Evolutionary conservation across 2,797 vertebrate species (phyloP).

Genomic region (Florisuga fusca): DNA sequence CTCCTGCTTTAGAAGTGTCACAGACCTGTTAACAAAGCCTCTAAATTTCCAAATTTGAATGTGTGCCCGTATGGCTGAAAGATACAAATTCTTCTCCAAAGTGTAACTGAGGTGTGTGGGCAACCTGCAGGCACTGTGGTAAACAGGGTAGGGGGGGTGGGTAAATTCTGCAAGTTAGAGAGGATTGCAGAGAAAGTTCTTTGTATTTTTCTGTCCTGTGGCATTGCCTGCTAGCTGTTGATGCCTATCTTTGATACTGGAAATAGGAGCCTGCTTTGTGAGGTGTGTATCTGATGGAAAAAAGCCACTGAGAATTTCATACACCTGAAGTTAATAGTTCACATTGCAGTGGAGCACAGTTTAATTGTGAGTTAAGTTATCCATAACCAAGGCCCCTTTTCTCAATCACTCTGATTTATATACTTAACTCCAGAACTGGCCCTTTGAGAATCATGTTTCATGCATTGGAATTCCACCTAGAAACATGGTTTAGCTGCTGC

Average conservation of each 20-base stretch:
- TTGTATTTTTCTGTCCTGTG: not conserved
- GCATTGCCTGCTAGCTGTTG: not conserved
- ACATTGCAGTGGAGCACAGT: not conserved
- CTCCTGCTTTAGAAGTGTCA: not conserved
- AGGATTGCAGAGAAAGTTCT: not conserved
- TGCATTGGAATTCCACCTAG: fast-evolving
- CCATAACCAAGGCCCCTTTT: not conserved
- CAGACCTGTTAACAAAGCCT: not conserved
- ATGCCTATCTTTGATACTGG: not conserved
- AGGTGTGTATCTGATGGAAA: not conserved
- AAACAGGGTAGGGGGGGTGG: not conserved
- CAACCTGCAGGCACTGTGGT: not conserved
- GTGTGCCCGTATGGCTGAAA: not conserved
- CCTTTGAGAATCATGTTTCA: not conserved
- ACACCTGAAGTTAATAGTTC: not conserved
- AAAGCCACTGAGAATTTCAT: not conserved
- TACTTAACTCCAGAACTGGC: not conserved
- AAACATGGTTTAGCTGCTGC: not conserved
- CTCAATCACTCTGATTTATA: not conserved
- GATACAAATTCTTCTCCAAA: not conserved
- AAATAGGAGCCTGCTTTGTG: not conserved
- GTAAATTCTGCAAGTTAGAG: not conserved
- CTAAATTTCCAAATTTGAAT: not conserved
- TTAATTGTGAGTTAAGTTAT: not conserved
- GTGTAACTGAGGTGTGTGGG: too few relatives aligned